Evolutionary conservation across 1,140 invertebrate species (phyloP), one percentile per base, ranked within the genome.

Genomic region (Wiebesia pumilae): DNA sequence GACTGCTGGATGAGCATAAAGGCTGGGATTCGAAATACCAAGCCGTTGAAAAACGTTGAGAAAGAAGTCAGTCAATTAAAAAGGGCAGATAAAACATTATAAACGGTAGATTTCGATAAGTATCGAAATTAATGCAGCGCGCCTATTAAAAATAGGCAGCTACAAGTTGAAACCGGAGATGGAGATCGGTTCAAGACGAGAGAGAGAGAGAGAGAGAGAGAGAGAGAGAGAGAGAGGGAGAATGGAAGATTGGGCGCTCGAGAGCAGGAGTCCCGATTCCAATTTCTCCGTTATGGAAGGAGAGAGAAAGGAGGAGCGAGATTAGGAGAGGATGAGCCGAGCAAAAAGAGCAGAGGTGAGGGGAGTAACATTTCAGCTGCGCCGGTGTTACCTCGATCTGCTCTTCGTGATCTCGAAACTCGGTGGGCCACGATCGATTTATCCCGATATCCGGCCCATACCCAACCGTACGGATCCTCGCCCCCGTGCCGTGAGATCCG

Each of bases 391-490:
- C 77, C 47, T 84, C 43, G 77, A 85, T 81, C 84, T 85, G 62
- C 78, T 58, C 24, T 47, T 85, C 88, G 86, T 88, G 84, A 89
- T 90, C 88, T 85, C 69, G 80, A 84, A 81, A 87, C 86, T 81
- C 67, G 86, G 80, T 85, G 78, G 79, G 86, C 84, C 84, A 87
- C 83, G 84, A 89, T 90, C 89, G 89, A 90, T 89, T 88, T 88
- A 87, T 88, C 90, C 88, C 87, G 88, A 90, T 83, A 88, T 89
- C 87, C 88, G 71, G 77, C 80, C 79, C 80, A 73, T 79, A 24
- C 35, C 27, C 27, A 33, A 38, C 27, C 38, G 14, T 19, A 33
- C n/a, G 27, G n/a, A 77, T 24, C 35, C 65, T 51, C 24, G 6
- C n/a, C 16, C 77, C 16, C 19, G 21, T n/a, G 43, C 14, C 54